These are phyloP conservation scores for Galbula dea DNA, from an alignment of 2,113 vertebrate genomes.

Conservation along the genomic window DNA sequence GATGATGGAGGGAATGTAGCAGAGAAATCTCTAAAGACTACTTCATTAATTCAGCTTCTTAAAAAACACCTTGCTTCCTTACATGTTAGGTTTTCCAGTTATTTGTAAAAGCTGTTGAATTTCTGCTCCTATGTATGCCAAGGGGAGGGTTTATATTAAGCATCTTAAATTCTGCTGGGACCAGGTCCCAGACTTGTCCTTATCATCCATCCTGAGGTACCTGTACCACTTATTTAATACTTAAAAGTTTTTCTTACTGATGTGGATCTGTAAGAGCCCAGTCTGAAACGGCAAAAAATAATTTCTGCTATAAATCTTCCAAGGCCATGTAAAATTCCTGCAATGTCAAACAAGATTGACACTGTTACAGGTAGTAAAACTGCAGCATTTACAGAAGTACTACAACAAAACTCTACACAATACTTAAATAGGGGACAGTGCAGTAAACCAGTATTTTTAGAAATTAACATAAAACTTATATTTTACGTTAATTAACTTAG, in stretches of 20 bases:
- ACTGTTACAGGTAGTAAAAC: neutral
- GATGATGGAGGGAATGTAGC: neutral
- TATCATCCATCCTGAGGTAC: neutral
- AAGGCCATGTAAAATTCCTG: conserved; percentile 92
- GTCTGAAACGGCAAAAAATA: conserved; percentile 90
- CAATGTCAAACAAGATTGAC: conserved; percentile 3
- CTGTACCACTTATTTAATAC: neutral
- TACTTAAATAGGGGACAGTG: neutral
- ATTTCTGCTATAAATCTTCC: conserved; percentile 89
- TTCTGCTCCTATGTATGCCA: neutral
- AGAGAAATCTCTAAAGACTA: neutral
- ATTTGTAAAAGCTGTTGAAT: neutral
- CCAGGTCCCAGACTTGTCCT: neutral
- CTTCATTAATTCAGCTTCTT: neutral
- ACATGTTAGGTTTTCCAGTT: neutral
- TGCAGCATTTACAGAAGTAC: neutral
- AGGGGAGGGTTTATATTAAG: neutral
- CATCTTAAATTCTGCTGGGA: neutral
- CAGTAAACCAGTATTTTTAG: neutral
- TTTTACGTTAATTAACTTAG: no score
- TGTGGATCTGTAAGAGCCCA: conserved; percentile 79
- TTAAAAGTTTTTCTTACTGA: conserved; percentile 76
- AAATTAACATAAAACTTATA: no score
- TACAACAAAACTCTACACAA: neutral
- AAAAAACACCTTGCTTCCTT: neutral